Percentiles rank a stretch among this genome's conserved stretches.
Conservation (phyloP, 2,888 invertebrate species). For the Ochlodes sylvanus region DNA sequence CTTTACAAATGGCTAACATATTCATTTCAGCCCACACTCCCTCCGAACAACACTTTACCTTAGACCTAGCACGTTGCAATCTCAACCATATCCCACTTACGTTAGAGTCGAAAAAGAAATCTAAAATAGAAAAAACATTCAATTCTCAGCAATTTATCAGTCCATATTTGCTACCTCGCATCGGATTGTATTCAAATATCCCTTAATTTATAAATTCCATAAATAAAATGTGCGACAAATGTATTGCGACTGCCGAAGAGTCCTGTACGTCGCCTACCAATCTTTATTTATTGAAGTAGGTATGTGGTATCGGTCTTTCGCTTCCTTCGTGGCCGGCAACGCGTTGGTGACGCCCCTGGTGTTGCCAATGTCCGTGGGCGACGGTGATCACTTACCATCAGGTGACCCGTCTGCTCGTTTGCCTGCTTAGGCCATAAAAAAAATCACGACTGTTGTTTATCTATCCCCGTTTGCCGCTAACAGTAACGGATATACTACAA, state of each 20-base stretch:
- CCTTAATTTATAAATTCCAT: constrained; percentile 23
- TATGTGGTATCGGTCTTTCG: no score
- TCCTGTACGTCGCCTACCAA: background rate
- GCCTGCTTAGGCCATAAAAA: no score
- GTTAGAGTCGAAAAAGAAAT: constrained; percentile 7
- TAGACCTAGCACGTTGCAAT: constrained; percentile 3
- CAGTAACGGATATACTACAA: no score
- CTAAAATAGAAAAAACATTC: constrained; percentile 3
- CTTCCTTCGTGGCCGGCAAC: no score
- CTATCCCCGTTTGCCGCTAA: no score
- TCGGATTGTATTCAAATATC: constrained; percentile 13
- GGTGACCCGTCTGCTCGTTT: no score
- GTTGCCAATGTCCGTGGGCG: no score
- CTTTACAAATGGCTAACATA: constrained; percentile 41
- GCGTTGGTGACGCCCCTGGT: no score
- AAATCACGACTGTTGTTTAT: no score
- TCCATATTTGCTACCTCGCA: constrained; percentile 18
- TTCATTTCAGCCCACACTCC: constrained; percentile 37
- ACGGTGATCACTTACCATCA: no score
- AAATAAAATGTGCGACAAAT: constrained; percentile 12
- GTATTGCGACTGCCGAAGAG: background rate
- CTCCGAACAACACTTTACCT: constrained; percentile 19
- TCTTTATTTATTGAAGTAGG: no score
- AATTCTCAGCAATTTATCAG: constrained; percentile 27
- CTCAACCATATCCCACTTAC: background rate